A percentile compares a stretch with the other conserved stretches of the same genome.
Conservation (phyloP, 2,113 vertebrate species). For the Microtus pennsylvanicus region DNA sequence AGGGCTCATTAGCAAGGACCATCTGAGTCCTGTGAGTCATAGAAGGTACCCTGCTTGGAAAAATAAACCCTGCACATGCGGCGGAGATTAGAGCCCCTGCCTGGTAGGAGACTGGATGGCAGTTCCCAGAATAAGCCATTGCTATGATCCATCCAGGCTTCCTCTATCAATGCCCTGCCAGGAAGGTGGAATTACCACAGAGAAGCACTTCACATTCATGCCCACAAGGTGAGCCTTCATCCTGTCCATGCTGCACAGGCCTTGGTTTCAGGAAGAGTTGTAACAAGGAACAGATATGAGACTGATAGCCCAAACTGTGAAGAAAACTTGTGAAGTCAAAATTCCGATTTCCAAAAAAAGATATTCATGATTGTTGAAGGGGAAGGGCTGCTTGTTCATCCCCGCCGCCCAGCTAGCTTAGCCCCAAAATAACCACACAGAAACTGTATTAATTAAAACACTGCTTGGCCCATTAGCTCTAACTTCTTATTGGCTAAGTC, state of each 20-base stretch:
- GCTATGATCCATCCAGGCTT: slow-evolving; percentile 61
- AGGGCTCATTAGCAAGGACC: slow-evolving; percentile 69
- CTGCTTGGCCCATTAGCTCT: too few species aligned
- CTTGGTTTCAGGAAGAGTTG: neutral
- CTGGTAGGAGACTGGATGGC: neutral
- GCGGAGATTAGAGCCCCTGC: slow-evolving; percentile 71
- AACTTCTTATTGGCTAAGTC: too few species aligned
- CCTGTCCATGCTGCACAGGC: accelerated
- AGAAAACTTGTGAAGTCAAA: neutral
- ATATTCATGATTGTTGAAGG: neutral
- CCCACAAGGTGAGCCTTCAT: neutral
- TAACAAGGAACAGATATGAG: accelerated
- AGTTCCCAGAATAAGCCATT: slow-evolving; percentile 55
- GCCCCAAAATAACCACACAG: too few species aligned
- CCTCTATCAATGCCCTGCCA: neutral
- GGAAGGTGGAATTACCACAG: neutral
- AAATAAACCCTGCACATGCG: slow-evolving; percentile 78
- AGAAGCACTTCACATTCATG: accelerated
- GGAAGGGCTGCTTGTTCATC: too few species aligned
- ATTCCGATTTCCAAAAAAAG: neutral
- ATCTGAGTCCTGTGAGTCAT: slow-evolving; percentile 61
- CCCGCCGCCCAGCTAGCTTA: too few species aligned
- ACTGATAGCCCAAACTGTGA: neutral
- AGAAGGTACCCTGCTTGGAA: slow-evolving; percentile 66
- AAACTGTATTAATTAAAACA: too few species aligned